Conservation (phyloP, 2,888 invertebrate species). For the Parthenolecanium corni region DNA sequence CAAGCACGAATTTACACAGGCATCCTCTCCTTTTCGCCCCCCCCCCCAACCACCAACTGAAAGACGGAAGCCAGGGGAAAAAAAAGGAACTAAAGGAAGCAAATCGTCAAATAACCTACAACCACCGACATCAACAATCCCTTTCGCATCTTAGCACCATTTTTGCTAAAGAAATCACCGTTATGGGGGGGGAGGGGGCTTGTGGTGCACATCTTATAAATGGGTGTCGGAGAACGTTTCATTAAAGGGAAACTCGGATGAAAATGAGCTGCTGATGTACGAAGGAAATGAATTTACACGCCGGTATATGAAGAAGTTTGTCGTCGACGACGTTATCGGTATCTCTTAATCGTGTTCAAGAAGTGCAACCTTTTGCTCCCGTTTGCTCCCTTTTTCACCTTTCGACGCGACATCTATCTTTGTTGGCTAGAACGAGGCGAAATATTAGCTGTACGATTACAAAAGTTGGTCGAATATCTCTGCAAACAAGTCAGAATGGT, state of each 20-base stretch:
- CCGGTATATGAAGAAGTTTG: not conserved
- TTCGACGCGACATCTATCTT: too few species aligned
- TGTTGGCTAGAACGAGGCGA: too few species aligned
- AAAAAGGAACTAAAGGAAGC: too few species aligned
- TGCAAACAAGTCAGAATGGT: too few species aligned
- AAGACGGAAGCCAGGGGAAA: too few species aligned
- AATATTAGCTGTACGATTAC: too few species aligned
- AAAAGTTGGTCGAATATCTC: too few species aligned
- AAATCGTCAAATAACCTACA: not conserved
- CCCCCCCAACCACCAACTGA: too few species aligned
- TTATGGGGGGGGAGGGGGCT: too few species aligned
- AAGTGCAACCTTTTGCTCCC: conserved; percentile 1
- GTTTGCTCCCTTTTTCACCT: not conserved
- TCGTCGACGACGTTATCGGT: too few species aligned
- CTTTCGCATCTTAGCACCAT: not conserved
- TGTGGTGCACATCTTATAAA: not conserved
- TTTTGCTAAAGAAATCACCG: not conserved
- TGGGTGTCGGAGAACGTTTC: conserved; percentile 1
- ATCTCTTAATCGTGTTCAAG: too few species aligned
- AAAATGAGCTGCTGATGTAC: conserved; percentile 15
- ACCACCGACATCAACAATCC: not conserved
- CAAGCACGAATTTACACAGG: conserved; percentile 1
- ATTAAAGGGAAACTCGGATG: conserved; percentile 3
- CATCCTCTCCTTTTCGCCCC: too few species aligned
- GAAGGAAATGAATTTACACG: conserved; percentile 12